Evolutionary conservation across 2,888 invertebrate species (phyloP), one percentile per base, ranked within the genome.

Genomic region (Phyllotreta striolata): DNA sequence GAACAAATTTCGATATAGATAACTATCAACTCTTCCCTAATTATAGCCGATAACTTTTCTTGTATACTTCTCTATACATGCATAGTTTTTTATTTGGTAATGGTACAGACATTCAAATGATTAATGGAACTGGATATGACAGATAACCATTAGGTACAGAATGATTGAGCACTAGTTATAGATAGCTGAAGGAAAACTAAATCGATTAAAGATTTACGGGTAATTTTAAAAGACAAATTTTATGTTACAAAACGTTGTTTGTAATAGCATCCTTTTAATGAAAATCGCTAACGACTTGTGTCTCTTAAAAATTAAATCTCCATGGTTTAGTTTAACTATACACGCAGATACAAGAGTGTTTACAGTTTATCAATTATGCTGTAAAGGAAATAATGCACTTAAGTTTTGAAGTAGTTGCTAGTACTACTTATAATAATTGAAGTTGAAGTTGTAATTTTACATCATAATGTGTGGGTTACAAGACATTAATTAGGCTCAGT

Each of bases 101-200:
- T 59, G 59, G 41, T 59, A 59, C 43, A 43, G 59, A 59, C 59
- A 51, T 14, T 51, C 34, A 24, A 6, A 38, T 60, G 60, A 60
- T 52, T 52, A 60, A 60, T 60, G 60, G 34, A 52, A 41, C 14
- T 44, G 52, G 8, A 13, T 43, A 44, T 60, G 60, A 60, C 60
- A 52, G 52, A 60, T 43, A 52, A 54, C 52, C 52, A 60, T 60
- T 60, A 60, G 40, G 14, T 60, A 43, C 43, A 60, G 52, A 44
- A 39, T 52, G 57, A 57, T 57, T 47, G 24, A 47, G n/a, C 39
- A 10, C 38, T 37, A 56, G 43, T 43, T 56, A 56, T 13, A 56
- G 14, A 56, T 44, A 44, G 14, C 12, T 24, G 34, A 47, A 47
- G 47, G 44, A 44, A 7, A 47, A 7, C 47, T 49, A 35, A 34